These are phyloP conservation scores for Archocentrus centrarchus DNA, from an alignment of 2,113 vertebrate species.

Conservation along the genomic window DNA sequence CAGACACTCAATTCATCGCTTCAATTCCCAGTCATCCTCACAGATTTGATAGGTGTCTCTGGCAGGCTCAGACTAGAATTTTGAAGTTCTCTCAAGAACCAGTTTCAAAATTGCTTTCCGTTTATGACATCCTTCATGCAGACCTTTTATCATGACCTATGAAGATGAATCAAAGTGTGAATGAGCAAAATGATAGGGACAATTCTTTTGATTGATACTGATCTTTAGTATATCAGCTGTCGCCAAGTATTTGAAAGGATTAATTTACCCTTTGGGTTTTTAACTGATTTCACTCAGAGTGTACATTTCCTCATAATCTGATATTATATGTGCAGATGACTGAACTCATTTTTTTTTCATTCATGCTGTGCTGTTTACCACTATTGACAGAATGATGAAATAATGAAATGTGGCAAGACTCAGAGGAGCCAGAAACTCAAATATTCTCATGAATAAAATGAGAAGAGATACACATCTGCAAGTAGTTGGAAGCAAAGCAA, in stretches of 20 bases:
- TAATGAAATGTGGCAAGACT: constrained; percentile 32
- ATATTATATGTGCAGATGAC: constrained; percentile 9
- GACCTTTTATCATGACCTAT: constrained; percentile 29
- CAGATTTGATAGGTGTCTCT: constrained; percentile 35
- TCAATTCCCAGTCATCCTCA: constrained; percentile 27
- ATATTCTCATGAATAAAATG: constrained; percentile 14
- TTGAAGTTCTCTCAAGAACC: constrained; percentile 10
- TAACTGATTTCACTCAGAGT: neutral
- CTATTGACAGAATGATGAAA: constrained; percentile 23
- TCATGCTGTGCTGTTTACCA: constrained; percentile 44
- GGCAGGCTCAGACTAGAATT: constrained; percentile 26
- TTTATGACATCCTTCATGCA: constrained; percentile 25
- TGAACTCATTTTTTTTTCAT: constrained; percentile 34
- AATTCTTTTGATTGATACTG: constrained; percentile 19
- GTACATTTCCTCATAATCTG: neutral
- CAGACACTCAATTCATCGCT: neutral
- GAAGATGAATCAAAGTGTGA: constrained; percentile 5
- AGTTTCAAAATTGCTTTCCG: constrained; percentile 46
- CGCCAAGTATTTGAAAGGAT: constrained; percentile 14
- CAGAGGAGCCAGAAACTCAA: constrained; percentile 5
- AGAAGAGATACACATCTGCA: constrained; percentile 18
- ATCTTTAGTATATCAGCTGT: constrained; percentile 3
- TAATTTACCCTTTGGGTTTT: constrained; percentile 1
- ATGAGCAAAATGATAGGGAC: constrained; percentile 6
- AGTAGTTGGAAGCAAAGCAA: constrained; percentile 36